Base-by-base conservation (phyloP, 2,797 vertebrate genomes). In the Lateolabrax maculatus region DNA sequence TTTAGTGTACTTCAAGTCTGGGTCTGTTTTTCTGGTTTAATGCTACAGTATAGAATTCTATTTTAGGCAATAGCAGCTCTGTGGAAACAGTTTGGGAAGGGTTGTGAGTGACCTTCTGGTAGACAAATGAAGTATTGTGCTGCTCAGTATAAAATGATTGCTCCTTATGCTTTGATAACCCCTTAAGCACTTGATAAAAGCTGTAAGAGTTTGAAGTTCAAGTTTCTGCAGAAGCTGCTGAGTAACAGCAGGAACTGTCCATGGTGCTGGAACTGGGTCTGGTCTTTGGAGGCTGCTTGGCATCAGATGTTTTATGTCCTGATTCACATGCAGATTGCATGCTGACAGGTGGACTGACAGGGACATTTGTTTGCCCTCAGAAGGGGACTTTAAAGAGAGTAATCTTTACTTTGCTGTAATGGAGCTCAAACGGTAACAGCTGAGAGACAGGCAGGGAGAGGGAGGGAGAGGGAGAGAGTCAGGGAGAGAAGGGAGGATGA, bases 401-500 rank as follows among this genome's bases (percentile, higher is more conserved):
- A 44, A 21, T 27, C 43, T 67, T 60, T 9, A 48, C 31, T 75
- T 36, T 23, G 8, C 11, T 75, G 46, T 18, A 37, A 41, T 43
- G 0, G 49, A 67, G 56, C 25, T 48, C 27, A 55, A 29, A 44
- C 15, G 12, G n/a, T 56, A 46, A 36, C 43, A 37, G 52, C 25
- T 29, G 57, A 51, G 48, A 64, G 60, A 23, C 18, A 51, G 60
- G 6, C 67, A 21, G 31, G 9, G 48, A 10, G 25, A 43, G 41
- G 1, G 48, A 4, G 48, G 21, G 60, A 6, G 52, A 8, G 62
- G 6, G 31, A 6, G 4, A 34, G 31, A 34, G 31, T 3, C 31
- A 34, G 31, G 6, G 31, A 34, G 31, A 6, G 58, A 1, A 29
- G 5, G 37, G 21, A 12, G 41, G 80, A 65, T 95, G 95, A 96